Base-by-base conservation (phyloP, 2,888 invertebrate genomes). In the Cosmorhoe ocellata region DNA sequence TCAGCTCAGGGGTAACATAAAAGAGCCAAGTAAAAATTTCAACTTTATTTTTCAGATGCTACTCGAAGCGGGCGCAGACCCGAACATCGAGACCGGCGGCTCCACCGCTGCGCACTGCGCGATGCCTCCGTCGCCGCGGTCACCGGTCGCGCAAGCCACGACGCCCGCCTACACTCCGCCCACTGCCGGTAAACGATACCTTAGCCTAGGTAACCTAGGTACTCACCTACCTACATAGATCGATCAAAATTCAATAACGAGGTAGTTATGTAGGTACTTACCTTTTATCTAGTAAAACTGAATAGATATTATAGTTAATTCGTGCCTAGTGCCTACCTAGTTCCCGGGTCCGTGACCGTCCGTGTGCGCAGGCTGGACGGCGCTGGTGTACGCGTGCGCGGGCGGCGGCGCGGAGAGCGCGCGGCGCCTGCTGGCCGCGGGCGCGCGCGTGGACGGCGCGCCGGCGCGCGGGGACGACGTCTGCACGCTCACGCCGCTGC, bases 381-480 rank as follows among this genome's bases (percentile, higher is more conserved):
- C 97, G 0, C 85, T 97, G 10, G 96, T 96, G 27, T 97, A 97
- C 80, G 95, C 97, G 0, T 85, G 85, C 60, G 75, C 62, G 53
- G 66, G 70, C 24, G 91, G 92, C 45, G 92, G 92, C 27, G 85
- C 86, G 51, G 86, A 91, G 64, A 93, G 94, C 6, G 88, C 94
- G 41, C 89, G 94, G 47, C 91, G 95, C 45, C 84, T 97, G 14
- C 82, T 98, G 47, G 95, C 96, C 53, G 92, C 94, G 12, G 96
- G 97, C 0, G 97, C 96, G 0, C 91, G 94, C 40, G 96, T 96
- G 0, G 97, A 98, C 80, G 97, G 97, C 0, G 97, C 97, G 0
- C 96, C 96, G 0, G 92, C 94, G 2, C 76, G 94, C 3, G 95
- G 95, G 14, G 97, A 97, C 69, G 96, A 97, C 64, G 95, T 95